phyloP scores from a whole-genome alignment of 2,113 vertebrate genomes.

The Lepidothrix coronata region DNA sequence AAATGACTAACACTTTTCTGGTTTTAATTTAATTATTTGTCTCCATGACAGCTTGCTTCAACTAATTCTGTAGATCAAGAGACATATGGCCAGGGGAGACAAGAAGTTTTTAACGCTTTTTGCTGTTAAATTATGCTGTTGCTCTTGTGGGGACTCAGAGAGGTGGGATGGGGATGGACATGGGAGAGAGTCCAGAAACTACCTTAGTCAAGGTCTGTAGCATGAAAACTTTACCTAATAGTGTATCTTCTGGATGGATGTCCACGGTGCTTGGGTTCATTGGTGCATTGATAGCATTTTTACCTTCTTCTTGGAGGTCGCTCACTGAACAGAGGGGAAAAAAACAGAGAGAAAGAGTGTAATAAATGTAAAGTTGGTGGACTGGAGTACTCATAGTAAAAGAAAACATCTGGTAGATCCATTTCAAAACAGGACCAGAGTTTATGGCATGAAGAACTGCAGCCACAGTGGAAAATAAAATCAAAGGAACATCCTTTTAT shows the following conservation, averaged over 20 bases:
- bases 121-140: neutral
- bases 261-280: constrained; percentile 78
- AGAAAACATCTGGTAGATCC: neutral
- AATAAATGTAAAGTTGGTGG: neutral
- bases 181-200: neutral
- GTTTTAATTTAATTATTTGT: neutral
- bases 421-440: neutral
- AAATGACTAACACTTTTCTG: neutral
- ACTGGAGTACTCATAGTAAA: neutral
- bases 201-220: neutral
- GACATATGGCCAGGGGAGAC: neutral
- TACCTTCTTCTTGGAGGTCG: constrained; percentile 94
- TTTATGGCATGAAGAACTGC: neutral
- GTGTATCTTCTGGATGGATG: constrained; percentile 88
- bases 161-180: neutral
- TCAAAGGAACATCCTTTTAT: neutral
- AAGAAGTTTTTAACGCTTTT: neutral
- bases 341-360: neutral
- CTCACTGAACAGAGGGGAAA: constrained; percentile 77
- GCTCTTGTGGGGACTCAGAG: neutral
- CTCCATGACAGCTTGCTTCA: neutral
- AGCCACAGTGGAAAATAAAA: constrained; percentile 19
- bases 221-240: constrained; percentile 77
- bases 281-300: constrained; percentile 90
- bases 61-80: neutral